Evolutionary conservation across 2,797 vertebrate genomes (phyloP).

Genomic region (Dromococcyx pavoninus): DNA sequence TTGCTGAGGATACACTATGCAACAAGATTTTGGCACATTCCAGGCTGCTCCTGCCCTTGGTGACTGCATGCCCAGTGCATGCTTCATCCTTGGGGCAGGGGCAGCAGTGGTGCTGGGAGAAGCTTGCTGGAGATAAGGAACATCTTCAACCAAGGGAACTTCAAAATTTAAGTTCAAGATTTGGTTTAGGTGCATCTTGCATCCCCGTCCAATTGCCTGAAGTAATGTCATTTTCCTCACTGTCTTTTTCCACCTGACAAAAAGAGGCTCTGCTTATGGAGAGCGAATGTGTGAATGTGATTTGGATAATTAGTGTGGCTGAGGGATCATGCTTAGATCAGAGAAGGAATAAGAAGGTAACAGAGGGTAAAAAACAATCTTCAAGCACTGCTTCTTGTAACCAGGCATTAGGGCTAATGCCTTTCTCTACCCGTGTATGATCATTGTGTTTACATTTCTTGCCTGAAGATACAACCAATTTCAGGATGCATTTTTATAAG

Average conservation of each 20-base stretch:
- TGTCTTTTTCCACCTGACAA: neutral
- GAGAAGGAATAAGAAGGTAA: neutral
- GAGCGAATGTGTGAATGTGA: neutral
- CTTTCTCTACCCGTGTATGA: neutral
- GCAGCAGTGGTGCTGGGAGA: neutral
- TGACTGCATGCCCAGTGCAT: neutral
- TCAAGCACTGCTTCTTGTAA: neutral
- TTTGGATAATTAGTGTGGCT: neutral
- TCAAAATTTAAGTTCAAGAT: neutral
- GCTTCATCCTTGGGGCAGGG: neutral
- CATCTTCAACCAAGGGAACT: neutral
- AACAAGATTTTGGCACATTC: neutral
- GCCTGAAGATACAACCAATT: neutral
- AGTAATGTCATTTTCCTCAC: neutral
- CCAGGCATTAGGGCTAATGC: neutral
- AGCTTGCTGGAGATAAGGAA: neutral
- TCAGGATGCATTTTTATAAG: neutral
- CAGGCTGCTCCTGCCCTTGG: neutral
- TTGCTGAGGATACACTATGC: neutral
- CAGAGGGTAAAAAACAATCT: neutral
- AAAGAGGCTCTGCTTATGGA: neutral
- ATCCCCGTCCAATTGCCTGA: neutral
- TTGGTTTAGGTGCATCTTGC: neutral
- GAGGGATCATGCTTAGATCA: neutral
- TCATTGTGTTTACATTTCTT: neutral